Evolutionary conservation across 2,113 vertebrate species (phyloP).

Genomic region (Petromus typicus): DNA sequence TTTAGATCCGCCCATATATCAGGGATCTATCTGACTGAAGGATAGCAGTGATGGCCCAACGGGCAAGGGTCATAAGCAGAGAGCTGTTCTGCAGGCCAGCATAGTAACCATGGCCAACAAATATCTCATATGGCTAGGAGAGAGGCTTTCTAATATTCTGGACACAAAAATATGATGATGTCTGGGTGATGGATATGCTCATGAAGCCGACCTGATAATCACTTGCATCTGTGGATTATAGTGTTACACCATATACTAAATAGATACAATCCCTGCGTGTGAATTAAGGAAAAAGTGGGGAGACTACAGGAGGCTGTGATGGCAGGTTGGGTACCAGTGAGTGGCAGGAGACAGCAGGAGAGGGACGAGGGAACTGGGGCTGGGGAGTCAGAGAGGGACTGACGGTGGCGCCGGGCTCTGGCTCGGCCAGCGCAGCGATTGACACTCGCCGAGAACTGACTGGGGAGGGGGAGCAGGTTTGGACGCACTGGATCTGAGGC

Average conservation of each 20-base stretch:
- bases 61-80: background rate
- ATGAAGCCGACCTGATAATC: background rate
- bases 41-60: too few species aligned
- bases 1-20: background rate
- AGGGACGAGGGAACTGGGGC: background rate
- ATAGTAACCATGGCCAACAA: background rate
- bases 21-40: background rate
- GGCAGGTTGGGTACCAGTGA: background rate
- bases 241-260: background rate
- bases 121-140: background rate
- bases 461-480: background rate
- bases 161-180: background rate
- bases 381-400: background rate
- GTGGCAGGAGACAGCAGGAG: background rate
- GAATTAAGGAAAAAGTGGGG: background rate
- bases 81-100: background rate
- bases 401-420: background rate
- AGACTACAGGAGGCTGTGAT: background rate
- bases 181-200: background rate
- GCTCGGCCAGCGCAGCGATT: background rate
- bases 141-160: background rate
- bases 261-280: background rate
- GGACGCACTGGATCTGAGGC: background rate
- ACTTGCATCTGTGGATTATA: background rate
- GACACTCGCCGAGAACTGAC: background rate